Conservation (phyloP, 1,140 invertebrate genomes). For the Danaus melanippus region DNA sequence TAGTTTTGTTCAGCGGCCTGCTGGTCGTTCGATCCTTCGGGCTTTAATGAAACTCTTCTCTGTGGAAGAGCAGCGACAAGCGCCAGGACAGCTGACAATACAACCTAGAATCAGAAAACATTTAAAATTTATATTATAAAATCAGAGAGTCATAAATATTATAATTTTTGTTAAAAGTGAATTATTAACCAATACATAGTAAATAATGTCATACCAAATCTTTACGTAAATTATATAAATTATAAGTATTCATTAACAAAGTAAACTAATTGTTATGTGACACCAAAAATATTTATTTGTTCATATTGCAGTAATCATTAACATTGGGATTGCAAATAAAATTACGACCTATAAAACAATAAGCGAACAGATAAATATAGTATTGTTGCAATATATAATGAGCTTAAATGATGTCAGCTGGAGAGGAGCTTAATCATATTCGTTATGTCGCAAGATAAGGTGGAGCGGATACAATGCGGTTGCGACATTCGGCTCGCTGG, state of each 20-base stretch:
- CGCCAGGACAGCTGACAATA: conserved; percentile 43
- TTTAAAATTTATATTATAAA: too few relatives aligned
- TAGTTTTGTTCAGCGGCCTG: conserved; percentile 56
- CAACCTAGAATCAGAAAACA: conserved; percentile 38
- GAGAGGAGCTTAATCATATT: conserved; percentile 65
- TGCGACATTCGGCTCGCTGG: conserved; percentile 55
- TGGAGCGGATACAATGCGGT: conserved; percentile 60
- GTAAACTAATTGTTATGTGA: too few relatives aligned
- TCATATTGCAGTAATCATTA: too few relatives aligned
- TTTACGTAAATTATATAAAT: too few relatives aligned
- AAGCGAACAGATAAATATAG: not conserved
- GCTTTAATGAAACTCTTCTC: conserved; percentile 46
- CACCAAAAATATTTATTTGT: too few relatives aligned
- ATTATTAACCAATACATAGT: too few relatives aligned
- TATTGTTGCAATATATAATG: conserved; percentile 16
- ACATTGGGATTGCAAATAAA: too few relatives aligned
- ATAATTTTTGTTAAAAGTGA: too few relatives aligned
- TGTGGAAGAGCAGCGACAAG: conserved; percentile 53
- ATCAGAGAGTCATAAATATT: too few relatives aligned
- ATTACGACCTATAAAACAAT: too few relatives aligned
- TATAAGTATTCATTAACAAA: too few relatives aligned
- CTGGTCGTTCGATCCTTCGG: conserved; percentile 44
- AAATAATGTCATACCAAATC: too few relatives aligned
- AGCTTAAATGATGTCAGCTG: conserved; percentile 46
- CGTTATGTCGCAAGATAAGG: conserved; percentile 58